These are phyloP conservation scores for Hemicordylus capensis DNA, from an alignment of 2,113 vertebrate genomes.

Conservation along the genomic window DNA sequence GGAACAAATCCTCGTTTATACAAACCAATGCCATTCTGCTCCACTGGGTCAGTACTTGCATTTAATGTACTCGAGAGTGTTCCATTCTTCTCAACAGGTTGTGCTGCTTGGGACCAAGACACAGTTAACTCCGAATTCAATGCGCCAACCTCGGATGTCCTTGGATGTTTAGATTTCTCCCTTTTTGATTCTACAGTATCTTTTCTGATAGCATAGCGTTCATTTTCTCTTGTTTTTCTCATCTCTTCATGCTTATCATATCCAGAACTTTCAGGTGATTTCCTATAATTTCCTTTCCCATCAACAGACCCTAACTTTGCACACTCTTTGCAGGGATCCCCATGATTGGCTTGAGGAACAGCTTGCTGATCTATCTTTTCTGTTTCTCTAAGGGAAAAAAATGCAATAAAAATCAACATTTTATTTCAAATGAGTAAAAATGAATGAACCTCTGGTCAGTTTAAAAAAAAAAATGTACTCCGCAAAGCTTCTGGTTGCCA, in stretches of 20 bases:
- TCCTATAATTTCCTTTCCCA: constrained; percentile 71
- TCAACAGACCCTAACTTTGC: constrained; percentile 73
- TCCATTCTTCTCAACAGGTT: constrained; percentile 83
- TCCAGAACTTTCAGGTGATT: constrained; percentile 69
- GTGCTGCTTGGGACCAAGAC: constrained; percentile 73
- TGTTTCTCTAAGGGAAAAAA: constrained; percentile 79
- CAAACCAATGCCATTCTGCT: constrained; percentile 87
- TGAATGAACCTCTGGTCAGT: not conserved
- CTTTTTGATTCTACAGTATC: constrained; percentile 80
- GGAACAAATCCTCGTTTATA: constrained; percentile 83
- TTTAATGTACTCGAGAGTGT: constrained; percentile 70
- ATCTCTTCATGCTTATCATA: constrained; percentile 70
- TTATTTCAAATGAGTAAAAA: constrained; percentile 1
- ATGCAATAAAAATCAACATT: not conserved
- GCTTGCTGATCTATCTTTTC: constrained; percentile 83
- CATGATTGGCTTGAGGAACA: constrained; percentile 86
- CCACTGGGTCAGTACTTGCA: constrained; percentile 66
- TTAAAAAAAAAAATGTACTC: not conserved
- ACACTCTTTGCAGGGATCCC: constrained; percentile 77
- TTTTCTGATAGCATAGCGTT: constrained; percentile 73
- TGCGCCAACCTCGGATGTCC: constrained; percentile 75
- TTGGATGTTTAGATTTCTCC: constrained; percentile 72
- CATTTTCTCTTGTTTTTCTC: constrained; percentile 75
- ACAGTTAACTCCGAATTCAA: constrained; percentile 77
- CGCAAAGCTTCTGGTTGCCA: not conserved